A percentile compares a stretch with the other conserved stretches of the same genome.
Evolutionary conservation across 2,888 invertebrate species (phyloP).

Genomic region (Smittia aterrima): DNA sequence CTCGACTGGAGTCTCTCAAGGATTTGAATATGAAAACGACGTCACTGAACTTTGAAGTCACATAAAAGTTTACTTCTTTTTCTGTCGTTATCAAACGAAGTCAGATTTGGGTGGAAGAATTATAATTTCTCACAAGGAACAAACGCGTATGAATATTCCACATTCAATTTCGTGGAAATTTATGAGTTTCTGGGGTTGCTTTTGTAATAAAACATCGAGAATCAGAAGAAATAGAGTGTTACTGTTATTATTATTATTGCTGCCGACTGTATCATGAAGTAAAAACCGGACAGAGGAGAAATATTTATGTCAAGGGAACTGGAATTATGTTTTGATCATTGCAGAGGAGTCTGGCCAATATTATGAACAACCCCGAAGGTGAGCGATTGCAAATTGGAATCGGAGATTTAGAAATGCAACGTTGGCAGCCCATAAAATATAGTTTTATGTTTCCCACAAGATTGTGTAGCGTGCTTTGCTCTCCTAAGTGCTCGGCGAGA

Average conservation of each 20-base stretch:
- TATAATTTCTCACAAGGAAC: too few relatives aligned
- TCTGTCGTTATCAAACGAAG: too few relatives aligned
- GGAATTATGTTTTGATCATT: neutral
- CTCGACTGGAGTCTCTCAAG: neutral
- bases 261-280: too few relatives aligned
- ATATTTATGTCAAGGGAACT: neutral
- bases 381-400: neutral
- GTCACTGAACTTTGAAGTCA: neutral
- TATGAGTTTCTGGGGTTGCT: too few relatives aligned
- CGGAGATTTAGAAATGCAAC: neutral
- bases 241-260: too few relatives aligned
- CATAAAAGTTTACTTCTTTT: too few relatives aligned
- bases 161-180: too few relatives aligned
- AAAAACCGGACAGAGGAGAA: neutral
- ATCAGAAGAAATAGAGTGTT: too few relatives aligned
- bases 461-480: neutral
- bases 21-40: neutral
- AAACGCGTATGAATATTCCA: too few relatives aligned
- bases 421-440: conserved; percentile 5
- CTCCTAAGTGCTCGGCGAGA: too few relatives aligned
- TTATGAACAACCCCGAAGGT: neutral
- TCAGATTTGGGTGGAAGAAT: too few relatives aligned
- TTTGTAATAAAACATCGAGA: too few relatives aligned
- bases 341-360: neutral
- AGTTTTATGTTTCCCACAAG: conserved; percentile 23